Percentiles rank a stretch among this genome's conserved stretches.
These are phyloP conservation scores for Drosophila setifemur DNA, from an alignment of 1,140 invertebrate genomes.

Conservation along the genomic window DNA sequence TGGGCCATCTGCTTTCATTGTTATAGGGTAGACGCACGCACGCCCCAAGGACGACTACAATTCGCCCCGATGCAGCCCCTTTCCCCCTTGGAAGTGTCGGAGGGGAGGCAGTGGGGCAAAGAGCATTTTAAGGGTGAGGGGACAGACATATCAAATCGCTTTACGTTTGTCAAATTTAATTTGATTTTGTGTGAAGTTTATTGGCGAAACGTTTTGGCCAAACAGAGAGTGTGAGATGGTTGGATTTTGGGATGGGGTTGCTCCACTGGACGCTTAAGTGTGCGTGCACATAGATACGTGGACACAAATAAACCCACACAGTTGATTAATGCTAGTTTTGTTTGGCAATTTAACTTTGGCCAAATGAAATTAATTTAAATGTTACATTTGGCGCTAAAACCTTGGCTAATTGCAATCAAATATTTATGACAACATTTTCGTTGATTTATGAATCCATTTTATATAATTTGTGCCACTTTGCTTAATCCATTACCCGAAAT, in stretches of 20 bases:
- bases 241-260: background rate
- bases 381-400: background rate
- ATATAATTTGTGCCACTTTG: conserved; percentile 26
- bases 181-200: conserved; percentile 81
- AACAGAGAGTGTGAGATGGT: background rate
- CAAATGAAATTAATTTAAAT: conserved; percentile 61
- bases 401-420: conserved; percentile 28
- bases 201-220: conserved; percentile 74
- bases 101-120: conserved; percentile 9
- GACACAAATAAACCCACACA: background rate
- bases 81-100: background rate
- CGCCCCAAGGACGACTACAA: conserved; percentile 36
- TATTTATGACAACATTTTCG: conserved; percentile 33
- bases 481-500: background rate
- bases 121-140: background rate
- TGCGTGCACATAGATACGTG: conserved; percentile 46
- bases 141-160: conserved; percentile 73
- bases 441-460: conserved; percentile 23
- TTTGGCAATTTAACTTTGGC: conserved; percentile 43
- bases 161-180: conserved; percentile 81
- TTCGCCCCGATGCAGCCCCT: conserved; percentile 9
- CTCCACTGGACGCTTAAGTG: conserved; percentile 25
- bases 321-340: conserved; percentile 43
- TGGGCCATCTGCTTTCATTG: conserved; percentile 77
- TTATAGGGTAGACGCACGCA: conserved; percentile 65